Conservation (phyloP, 2,797 vertebrate species). For the Apogon talboti region DNA sequence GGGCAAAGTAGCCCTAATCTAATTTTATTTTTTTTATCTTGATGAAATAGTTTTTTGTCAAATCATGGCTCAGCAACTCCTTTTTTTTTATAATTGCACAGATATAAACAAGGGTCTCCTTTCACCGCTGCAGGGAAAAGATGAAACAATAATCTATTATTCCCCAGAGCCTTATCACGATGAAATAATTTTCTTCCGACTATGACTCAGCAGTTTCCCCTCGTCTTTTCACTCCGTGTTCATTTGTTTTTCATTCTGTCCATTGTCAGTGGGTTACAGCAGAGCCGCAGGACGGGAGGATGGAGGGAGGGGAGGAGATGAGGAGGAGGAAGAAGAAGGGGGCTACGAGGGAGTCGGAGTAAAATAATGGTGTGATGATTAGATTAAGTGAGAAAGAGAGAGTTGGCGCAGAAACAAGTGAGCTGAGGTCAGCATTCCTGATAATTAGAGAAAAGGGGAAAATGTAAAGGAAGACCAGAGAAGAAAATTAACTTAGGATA, state of each 20-base stretch:
- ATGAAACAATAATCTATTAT: constrained; percentile 71
- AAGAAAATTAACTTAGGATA: constrained; percentile 37
- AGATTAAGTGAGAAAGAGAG: constrained; percentile 77
- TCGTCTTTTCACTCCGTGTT: constrained; percentile 30
- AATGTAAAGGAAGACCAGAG: constrained; percentile 51
- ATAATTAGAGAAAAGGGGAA: constrained; percentile 69
- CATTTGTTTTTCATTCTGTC: constrained; percentile 65
- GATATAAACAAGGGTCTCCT: constrained; percentile 64
- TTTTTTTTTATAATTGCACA: constrained; percentile 61
- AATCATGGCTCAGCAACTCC: constrained; percentile 72
- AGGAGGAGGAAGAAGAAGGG: constrained; percentile 13
- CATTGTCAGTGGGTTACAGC: constrained; percentile 51
- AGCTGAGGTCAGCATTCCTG: constrained; percentile 80
- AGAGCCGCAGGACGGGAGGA: constrained; percentile 32
- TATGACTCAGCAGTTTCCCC: constrained; percentile 67
- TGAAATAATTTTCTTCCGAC: constrained; percentile 58
- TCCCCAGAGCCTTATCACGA: constrained; percentile 67
- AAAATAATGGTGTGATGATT: constrained; percentile 74
- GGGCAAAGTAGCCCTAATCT: constrained; percentile 11
- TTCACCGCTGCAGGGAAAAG: constrained; percentile 42
- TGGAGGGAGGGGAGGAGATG: constrained; percentile 3
- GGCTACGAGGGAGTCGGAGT: constrained; percentile 53
- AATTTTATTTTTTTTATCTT: constrained; percentile 34
- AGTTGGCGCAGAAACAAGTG: constrained; percentile 74
- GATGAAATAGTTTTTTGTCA: constrained; percentile 52